phyloP scores from a whole-genome alignment of 2,888 invertebrate genomes.

The Caenorhabditis sulstoni region DNA sequence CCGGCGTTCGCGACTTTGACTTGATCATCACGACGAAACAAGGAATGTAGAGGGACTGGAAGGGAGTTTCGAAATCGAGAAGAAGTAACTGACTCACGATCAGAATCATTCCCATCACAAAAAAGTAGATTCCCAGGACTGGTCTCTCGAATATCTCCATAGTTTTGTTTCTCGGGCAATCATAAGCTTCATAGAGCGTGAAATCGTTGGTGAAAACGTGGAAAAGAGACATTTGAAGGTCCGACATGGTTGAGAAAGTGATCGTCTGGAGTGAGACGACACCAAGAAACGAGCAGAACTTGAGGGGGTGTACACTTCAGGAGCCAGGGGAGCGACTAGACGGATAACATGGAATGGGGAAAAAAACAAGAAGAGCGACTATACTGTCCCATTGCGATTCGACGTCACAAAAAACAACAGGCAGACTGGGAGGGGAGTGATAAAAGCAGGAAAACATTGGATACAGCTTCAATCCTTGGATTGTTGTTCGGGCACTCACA shows the following conservation, averaged over 20 bases:
- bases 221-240: constrained; percentile 5
- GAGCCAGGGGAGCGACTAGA: neutral
- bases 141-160: neutral
- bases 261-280: too few species aligned
- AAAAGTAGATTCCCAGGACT: constrained; percentile 3
- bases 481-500: too few species aligned
- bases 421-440: neutral
- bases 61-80: neutral
- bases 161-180: neutral
- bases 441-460: too few species aligned
- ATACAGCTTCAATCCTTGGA: too few species aligned
- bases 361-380: neutral
- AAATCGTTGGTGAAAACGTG: constrained; percentile 8
- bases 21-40: constrained; percentile 25
- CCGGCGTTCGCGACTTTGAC: constrained; percentile 20
- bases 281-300: neutral
- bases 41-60: constrained; percentile 29
- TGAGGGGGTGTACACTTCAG: neutral
- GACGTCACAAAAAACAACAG: neutral
- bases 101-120: constrained; percentile 9
- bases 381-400: constrained; percentile 1
- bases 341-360: neutral
- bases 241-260: neutral
- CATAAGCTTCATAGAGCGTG: neutral
- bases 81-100: constrained; percentile 5